A percentile compares a stretch with the other conserved stretches of the same genome.
phyloP scores from a whole-genome alignment of 2,888 invertebrate genomes.

The Drepana falcataria region DNA sequence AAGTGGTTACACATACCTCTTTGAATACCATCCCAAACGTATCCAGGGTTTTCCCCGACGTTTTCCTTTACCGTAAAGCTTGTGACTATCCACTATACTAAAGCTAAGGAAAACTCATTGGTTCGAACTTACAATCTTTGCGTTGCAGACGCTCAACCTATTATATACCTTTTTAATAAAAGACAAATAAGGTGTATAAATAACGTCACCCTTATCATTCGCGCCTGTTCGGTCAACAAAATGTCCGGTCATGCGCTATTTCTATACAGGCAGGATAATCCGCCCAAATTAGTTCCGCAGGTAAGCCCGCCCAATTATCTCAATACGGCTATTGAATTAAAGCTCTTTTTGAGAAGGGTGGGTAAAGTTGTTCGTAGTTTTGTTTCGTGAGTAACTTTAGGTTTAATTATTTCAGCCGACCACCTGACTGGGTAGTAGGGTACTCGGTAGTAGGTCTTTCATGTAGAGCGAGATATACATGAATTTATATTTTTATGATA shows the following conservation, averaged over 20 bases:
- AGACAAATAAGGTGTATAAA: not conserved
- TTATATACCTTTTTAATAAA: not conserved
- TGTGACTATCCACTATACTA: no score
- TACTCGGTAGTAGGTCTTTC: no score
- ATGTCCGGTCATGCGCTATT: not conserved
- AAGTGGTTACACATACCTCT: no score
- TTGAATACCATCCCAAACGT: no score
- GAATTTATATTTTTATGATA: no score
- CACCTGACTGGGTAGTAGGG: no score
- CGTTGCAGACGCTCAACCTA: no score
- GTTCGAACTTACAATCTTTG: no score
- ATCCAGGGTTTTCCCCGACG: no score
- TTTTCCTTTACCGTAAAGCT: no score
- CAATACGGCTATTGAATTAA: conserved; percentile 1
- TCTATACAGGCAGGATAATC: not conserved
- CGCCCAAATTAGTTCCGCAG: conserved; percentile 1
- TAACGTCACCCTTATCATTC: not conserved
- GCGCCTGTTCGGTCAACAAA: not conserved
- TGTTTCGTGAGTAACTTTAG: not conserved
- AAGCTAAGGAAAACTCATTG: no score
- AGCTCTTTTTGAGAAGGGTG: not conserved
- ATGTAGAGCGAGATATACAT: no score
- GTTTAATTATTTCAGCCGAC: not conserved
- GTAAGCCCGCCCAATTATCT: conserved; percentile 3
- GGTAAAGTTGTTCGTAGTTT: not conserved